Base-by-base conservation (phyloP, 1,140 invertebrate genomes). In the Drosophila subobscura region DNA sequence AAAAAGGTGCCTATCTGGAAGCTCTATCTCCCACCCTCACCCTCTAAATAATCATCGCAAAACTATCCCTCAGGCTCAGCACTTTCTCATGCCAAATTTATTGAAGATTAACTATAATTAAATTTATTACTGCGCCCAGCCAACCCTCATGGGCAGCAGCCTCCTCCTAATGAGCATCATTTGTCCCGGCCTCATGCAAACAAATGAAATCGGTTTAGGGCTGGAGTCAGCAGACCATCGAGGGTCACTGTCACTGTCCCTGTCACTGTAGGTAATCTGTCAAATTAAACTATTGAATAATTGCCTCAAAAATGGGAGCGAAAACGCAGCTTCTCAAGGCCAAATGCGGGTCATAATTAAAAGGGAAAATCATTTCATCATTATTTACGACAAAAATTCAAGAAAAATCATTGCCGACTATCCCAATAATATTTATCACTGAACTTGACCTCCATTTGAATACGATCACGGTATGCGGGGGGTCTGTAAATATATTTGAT, bases 41-140 rank as follows among this genome's bases (percentile, higher is more conserved):
- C 4, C n/a, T 44, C 49, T 63, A 79, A 66, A 72, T 79, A 72
- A 72, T 60, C 42, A 71, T 14, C 41, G 23, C 10, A 60, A 29
- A 83, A 70, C 63, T 66, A 80, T 59, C 54, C 64, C 60, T 68
- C 16, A 57, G 77, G 78, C 73, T 79, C 63, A 60, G 37, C 44
- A 71, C 83, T 88, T 88, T 88, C 83, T 88, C 83, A 88, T 79
- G 83, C 75, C 78, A 88, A 88, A 88, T 88, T 88, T 88, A 88
- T 88, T 63, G 55, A 79, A 81, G 83, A 88, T 88, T 88, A 88
- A 88, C 72, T 80, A 88, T 88, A 80, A 79, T 88, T 83, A 83
- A 66, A 88, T 81, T 88, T 88, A 88, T 76, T 78, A 71, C 66
- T 22, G 29, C 20, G 20, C 16, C 46, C 47, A 37, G 45, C 16